phyloP scores from a whole-genome alignment of 2,888 invertebrate genomes.

The Lapara coniferarum region DNA sequence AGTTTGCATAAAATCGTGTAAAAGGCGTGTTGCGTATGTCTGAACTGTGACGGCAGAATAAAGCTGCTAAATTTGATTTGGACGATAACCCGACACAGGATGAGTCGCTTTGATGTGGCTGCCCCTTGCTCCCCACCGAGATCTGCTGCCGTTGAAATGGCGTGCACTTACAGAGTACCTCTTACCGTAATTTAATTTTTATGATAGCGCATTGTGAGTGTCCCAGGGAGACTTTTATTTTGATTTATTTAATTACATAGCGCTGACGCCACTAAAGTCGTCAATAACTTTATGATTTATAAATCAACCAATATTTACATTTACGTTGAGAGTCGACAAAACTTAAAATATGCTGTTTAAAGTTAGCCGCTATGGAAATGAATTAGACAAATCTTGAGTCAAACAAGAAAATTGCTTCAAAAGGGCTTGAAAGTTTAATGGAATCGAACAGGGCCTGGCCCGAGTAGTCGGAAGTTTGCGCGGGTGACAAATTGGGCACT shows the following conservation, averaged over 20 bases:
- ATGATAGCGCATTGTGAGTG: constrained; percentile 81
- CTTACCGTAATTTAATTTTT: constrained; percentile 82
- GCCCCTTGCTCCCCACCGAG: constrained; percentile 52
- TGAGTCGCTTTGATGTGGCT: constrained; percentile 79
- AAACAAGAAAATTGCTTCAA: constrained; percentile 81
- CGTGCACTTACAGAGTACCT: constrained; percentile 79
- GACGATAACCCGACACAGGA: constrained; percentile 62
- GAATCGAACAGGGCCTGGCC: constrained; percentile 78
- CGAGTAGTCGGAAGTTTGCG: constrained; percentile 79
- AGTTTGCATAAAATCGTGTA: constrained; percentile 33
- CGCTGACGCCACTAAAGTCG: constrained; percentile 39
- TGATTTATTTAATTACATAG: constrained; percentile 55
- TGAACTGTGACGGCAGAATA: constrained; percentile 69
- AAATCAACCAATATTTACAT: constrained; percentile 25
- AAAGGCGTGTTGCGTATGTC: constrained; percentile 50
- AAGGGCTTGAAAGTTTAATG: constrained; percentile 84
- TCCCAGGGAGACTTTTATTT: constrained; percentile 70
- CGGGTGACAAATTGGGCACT: constrained; percentile 84
- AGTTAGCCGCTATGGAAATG: constrained; percentile 59
- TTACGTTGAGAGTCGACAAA: constrained; percentile 30
- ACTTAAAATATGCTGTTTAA: constrained; percentile 37
- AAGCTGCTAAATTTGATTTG: constrained; percentile 80
- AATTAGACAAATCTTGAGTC: constrained; percentile 79
- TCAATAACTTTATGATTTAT: constrained; percentile 21
- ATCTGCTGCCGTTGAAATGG: constrained; percentile 64